These are phyloP conservation scores for Remorina albescens DNA, from an alignment of 2,797 vertebrate species.

Conservation along the genomic window DNA sequence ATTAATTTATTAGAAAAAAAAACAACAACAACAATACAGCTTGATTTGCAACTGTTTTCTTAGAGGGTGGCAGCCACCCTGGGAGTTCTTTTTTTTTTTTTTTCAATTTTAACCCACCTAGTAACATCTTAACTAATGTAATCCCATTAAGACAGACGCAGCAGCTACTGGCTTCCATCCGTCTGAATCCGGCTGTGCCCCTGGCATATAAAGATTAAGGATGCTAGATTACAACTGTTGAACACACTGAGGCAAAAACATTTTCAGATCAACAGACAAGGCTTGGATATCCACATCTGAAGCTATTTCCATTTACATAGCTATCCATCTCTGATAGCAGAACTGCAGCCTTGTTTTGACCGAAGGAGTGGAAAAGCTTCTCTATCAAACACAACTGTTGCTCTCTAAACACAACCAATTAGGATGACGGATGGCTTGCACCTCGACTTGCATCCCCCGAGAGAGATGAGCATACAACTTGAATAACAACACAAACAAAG, in stretches of 20 bases:
- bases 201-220: conserved; percentile 45
- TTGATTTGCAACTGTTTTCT: conserved; percentile 3
- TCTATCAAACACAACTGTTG: conserved; percentile 75
- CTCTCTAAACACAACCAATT: conserved; percentile 84
- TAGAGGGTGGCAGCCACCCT: neutral
- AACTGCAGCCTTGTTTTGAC: conserved; percentile 70
- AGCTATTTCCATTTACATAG: conserved; percentile 64
- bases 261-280: conserved; percentile 51
- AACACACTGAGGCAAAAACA: conserved; percentile 45
- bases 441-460: conserved; percentile 68
- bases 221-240: conserved; percentile 47
- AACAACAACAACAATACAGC: too few relatives aligned
- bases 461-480: conserved; percentile 76
- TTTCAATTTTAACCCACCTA: conserved; percentile 8
- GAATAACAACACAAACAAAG: conserved; percentile 78
- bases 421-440: conserved; percentile 81
- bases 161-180: conserved; percentile 32
- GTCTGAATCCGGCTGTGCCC: conserved; percentile 30
- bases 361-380: conserved; percentile 70
- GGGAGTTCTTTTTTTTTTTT: conserved; percentile 17
- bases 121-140: conserved; percentile 45
- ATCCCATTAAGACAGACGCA: conserved; percentile 49
- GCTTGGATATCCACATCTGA: conserved; percentile 71
- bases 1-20: too few relatives aligned
- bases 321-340: conserved; percentile 67